These are phyloP conservation scores for Rhea americana DNA, from an alignment of 2,113 vertebrate genomes.

Conservation along the genomic window DNA sequence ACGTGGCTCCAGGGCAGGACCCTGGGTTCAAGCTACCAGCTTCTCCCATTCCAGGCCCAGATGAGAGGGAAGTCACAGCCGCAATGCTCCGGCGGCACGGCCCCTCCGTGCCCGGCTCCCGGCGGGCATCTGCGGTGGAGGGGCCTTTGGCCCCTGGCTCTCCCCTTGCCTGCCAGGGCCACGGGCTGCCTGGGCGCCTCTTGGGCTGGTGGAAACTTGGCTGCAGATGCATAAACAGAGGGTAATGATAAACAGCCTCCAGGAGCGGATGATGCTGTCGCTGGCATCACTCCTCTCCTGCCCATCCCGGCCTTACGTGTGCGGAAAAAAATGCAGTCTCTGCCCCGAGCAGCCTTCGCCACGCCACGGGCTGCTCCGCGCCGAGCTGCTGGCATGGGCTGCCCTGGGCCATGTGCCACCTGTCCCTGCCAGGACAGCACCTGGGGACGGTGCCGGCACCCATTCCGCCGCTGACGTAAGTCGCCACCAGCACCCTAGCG, in stretches of 20 bases:
- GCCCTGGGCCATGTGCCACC: accelerated
- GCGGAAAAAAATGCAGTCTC: accelerated
- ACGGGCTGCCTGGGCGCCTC: background rate
- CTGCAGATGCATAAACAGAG: background rate
- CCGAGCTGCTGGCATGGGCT: accelerated
- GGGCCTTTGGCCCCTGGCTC: background rate
- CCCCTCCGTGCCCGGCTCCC: background rate
- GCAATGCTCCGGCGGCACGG: accelerated
- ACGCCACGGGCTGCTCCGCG: background rate
- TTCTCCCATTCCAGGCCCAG: background rate
- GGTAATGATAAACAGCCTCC: slow-evolving; percentile 17
- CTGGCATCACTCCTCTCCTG: background rate
- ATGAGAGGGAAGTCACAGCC: accelerated
- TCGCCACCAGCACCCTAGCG: accelerated
- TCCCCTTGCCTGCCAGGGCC: background rate
- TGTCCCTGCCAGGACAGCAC: background rate
- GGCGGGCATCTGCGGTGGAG: background rate
- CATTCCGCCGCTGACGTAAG: background rate
- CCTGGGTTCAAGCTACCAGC: background rate
- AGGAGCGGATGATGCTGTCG: background rate
- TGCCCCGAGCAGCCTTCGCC: background rate
- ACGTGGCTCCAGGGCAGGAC: background rate
- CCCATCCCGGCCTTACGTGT: accelerated
- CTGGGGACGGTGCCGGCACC: accelerated
- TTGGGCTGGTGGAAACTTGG: slow-evolving; percentile 57